Conservation (phyloP, 2,797 vertebrate species). For the Argentina silus region DNA sequence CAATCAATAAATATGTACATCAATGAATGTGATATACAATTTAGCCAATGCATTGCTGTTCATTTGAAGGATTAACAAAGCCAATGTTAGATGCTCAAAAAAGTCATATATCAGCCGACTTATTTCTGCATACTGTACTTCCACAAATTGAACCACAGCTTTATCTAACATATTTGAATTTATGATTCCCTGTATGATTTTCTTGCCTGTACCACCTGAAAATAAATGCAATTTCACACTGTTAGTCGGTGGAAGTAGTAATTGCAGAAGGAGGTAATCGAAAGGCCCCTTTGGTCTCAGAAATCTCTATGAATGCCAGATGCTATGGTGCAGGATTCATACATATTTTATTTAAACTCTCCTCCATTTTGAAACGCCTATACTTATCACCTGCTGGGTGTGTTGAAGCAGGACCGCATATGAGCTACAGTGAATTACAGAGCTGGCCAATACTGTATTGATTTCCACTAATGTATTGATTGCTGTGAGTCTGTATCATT, state of each 20-base stretch:
- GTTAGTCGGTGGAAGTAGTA: neutral
- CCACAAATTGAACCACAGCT: neutral
- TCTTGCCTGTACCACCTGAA: neutral
- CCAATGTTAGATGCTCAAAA: too few relatives aligned
- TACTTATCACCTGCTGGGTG: neutral
- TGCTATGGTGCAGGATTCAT: neutral
- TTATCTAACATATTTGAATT: neutral
- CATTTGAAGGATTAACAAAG: too few relatives aligned
- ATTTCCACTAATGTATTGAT: too few relatives aligned
- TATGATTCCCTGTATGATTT: neutral
- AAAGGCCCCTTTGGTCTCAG: neutral
- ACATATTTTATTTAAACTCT: neutral
- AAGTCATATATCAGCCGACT: too few relatives aligned
- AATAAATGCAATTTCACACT: neutral
- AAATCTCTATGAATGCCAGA: neutral
- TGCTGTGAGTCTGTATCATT: too few relatives aligned
- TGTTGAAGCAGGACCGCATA: too few relatives aligned
- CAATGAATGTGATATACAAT: too few relatives aligned
- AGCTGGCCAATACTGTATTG: too few relatives aligned
- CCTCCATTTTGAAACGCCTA: neutral
- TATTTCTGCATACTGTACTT: too few relatives aligned
- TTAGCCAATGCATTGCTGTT: too few relatives aligned
- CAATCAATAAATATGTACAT: too few relatives aligned
- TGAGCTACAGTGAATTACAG: too few relatives aligned
- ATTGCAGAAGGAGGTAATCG: neutral